phyloP scores from a whole-genome alignment of 2,888 invertebrate genomes.

The Perizoma flavofasciatum region DNA sequence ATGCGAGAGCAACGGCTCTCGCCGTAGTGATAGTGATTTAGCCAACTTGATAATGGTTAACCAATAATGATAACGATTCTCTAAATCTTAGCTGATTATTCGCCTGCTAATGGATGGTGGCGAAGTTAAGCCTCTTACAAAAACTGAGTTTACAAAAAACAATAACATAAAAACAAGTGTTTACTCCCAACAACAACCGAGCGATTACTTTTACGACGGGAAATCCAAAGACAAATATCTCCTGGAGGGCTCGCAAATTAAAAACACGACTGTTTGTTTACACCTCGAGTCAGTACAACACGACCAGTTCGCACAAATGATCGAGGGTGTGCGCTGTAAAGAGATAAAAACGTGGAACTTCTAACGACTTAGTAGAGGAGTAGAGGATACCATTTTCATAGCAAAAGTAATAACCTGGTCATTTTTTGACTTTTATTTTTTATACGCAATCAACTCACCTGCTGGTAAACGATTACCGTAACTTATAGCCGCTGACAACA shows the following conservation, averaged over 20 bases:
- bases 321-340: conserved; percentile 2
- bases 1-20: neutral
- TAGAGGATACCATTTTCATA: too few relatives aligned
- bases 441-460: too few relatives aligned
- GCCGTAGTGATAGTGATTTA: too few relatives aligned
- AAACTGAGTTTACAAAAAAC: conserved; percentile 9
- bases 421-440: too few relatives aligned
- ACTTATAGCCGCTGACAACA: too few relatives aligned
- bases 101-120: neutral
- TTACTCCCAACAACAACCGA: conserved; percentile 16
- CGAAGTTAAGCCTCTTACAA: neutral
- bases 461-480: too few relatives aligned
- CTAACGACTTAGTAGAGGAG: too few relatives aligned
- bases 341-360: conserved; percentile 7
- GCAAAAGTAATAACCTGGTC: too few relatives aligned
- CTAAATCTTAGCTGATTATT: neutral
- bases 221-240: conserved; percentile 23
- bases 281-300: conserved; percentile 21
- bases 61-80: too few relatives aligned
- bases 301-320: neutral
- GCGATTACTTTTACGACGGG: conserved; percentile 23
- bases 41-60: too few relatives aligned
- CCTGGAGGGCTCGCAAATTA: conserved; percentile 32
- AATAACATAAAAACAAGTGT: conserved; percentile 23
- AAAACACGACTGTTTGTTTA: conserved; percentile 35